Evolutionary conservation across 2,888 invertebrate genomes (phyloP).

Genomic region (Tigriopus californicus): DNA sequence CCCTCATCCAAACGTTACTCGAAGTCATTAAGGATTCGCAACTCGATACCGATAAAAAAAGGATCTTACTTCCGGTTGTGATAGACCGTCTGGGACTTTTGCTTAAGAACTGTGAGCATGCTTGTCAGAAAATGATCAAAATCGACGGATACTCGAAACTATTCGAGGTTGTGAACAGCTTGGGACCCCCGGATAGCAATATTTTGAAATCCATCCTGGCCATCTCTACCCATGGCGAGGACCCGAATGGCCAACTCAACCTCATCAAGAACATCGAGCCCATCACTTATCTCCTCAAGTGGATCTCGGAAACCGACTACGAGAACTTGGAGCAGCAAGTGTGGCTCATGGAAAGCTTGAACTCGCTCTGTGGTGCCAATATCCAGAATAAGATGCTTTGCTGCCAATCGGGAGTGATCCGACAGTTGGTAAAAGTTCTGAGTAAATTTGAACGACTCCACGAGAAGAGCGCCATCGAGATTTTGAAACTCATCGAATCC

Average conservation of each 20-base stretch:
- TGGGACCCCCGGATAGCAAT: slow-evolving; percentile 10
- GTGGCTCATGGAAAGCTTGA: neutral
- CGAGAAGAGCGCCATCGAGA: slow-evolving; percentile 31
- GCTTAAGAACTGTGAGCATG: neutral
- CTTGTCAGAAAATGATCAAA: slow-evolving; percentile 8
- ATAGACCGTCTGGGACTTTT: slow-evolving; percentile 3
- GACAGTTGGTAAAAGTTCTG: slow-evolving; percentile 31
- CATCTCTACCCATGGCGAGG: neutral
- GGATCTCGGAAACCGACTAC: slow-evolving; percentile 7
- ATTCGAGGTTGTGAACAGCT: neutral
- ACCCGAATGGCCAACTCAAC: neutral
- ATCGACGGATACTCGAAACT: neutral
- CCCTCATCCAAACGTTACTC: neutral
- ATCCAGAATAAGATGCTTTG: slow-evolving; percentile 34
- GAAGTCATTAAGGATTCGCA: neutral
- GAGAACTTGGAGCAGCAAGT: slow-evolving; percentile 6
- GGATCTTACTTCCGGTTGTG: slow-evolving; percentile 3
- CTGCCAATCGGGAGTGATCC: slow-evolving; percentile 34
- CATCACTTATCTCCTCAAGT: neutral
- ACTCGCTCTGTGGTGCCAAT: slow-evolving; percentile 17
- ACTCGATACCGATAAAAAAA: neutral
- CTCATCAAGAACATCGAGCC: slow-evolving; percentile 3
- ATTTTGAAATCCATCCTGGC: slow-evolving; percentile 2
- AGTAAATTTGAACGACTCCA: slow-evolving; percentile 29
- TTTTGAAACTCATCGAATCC: slow-evolving; percentile 37